Evolutionary conservation across 2,888 invertebrate species (phyloP).

Genomic region (Nomada ferruginata): DNA sequence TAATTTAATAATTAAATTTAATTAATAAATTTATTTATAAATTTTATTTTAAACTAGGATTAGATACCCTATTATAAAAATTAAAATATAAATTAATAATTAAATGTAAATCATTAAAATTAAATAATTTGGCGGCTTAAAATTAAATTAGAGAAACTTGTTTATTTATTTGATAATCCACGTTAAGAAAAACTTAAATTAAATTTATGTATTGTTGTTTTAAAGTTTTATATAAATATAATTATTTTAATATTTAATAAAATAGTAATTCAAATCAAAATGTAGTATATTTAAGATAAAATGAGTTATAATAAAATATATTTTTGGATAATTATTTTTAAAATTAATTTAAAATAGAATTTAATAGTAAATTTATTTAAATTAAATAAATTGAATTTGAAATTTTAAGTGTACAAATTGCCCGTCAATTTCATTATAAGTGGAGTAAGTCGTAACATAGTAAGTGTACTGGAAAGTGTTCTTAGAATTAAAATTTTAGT

Average conservation of each 20-base stretch:
- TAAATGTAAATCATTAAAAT: constrained; percentile 14
- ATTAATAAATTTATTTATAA: neutral
- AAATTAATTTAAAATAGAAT: neutral
- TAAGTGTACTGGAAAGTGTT: constrained; percentile 12
- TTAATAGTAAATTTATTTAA: neutral
- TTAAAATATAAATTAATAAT: neutral
- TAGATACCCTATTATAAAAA: constrained; percentile 14
- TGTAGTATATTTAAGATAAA: neutral
- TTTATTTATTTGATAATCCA: neutral
- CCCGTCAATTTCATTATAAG: constrained; percentile 6
- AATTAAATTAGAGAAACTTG: neutral
- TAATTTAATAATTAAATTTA: neutral
- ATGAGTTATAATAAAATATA: neutral
- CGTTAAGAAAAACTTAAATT: neutral
- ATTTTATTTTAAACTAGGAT: constrained; percentile 16
- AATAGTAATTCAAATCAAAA: constrained; percentile 1
- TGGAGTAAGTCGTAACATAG: constrained; percentile 7
- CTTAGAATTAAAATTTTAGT: constrained; percentile 4
- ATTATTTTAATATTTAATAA: neutral
- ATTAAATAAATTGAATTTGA: neutral
- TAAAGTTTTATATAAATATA: neutral
- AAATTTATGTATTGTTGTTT: neutral
- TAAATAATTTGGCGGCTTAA: constrained; percentile 1
- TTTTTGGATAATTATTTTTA: neutral
- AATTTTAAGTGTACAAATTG: neutral